These are phyloP conservation scores for Dinocampus coccinellae DNA, from an alignment of 2,888 invertebrate species.

Conservation along the genomic window DNA sequence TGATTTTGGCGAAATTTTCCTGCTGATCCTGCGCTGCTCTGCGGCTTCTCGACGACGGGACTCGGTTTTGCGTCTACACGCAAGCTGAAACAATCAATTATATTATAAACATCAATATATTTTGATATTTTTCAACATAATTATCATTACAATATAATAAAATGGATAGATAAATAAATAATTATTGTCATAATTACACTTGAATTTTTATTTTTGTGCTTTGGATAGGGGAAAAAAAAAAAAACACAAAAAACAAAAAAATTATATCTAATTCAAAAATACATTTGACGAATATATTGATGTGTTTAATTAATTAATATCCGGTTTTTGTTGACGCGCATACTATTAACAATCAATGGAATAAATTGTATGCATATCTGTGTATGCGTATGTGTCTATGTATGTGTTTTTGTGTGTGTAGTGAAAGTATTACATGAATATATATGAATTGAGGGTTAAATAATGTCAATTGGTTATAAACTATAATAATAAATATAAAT, in stretches of 20 bases:
- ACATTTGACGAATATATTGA: not conserved
- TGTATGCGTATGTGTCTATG: too few species aligned
- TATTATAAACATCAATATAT: not conserved
- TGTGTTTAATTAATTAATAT: not conserved
- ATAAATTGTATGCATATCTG: slow-evolving; percentile 43
- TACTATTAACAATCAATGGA: slow-evolving; percentile 35
- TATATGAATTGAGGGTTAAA: slow-evolving; percentile 48
- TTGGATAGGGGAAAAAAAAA: too few species aligned
- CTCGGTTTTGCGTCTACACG: slow-evolving; percentile 67
- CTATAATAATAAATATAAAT: slow-evolving; percentile 51
- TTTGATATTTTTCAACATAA: not conserved
- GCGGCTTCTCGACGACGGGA: slow-evolving; percentile 67
- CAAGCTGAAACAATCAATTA: slow-evolving; percentile 57
- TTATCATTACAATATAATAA: too few species aligned
- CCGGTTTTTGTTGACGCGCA: slow-evolving; percentile 26
- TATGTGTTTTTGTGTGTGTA: too few species aligned
- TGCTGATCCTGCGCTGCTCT: slow-evolving; percentile 68
- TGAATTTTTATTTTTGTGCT: too few species aligned
- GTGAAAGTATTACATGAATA: slow-evolving; percentile 42
- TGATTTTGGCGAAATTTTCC: slow-evolving; percentile 61
- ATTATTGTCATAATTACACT: too few species aligned
- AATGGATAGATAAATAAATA: too few species aligned
- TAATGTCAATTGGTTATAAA: slow-evolving; percentile 56
- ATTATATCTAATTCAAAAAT: not conserved
- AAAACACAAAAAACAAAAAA: too few species aligned